These are phyloP conservation scores for Beroe forskalii DNA, from an alignment of 37 sponge, comb jelly and placozoan species.

Conservation along the genomic window DNA sequence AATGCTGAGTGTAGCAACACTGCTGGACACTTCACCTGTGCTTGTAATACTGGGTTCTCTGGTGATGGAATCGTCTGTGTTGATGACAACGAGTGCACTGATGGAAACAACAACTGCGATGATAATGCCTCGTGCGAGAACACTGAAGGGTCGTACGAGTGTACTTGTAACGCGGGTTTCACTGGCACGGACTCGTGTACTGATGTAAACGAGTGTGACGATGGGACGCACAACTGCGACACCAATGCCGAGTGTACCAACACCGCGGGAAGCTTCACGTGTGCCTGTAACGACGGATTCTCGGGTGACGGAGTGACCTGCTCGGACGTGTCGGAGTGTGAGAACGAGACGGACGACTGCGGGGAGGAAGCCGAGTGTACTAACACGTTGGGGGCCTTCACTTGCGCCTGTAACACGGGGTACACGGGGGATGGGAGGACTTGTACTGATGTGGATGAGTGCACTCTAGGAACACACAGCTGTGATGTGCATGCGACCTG, in stretches of 20 bases:
- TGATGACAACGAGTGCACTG: background rate
- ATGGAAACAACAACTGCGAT: background rate
- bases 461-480: background rate
- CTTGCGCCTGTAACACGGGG: slow-evolving; percentile 14
- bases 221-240: background rate
- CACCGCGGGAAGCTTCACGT: background rate
- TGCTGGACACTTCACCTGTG: background rate
- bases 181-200: no score
- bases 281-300: background rate
- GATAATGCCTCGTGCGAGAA: background rate
- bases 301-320: background rate
- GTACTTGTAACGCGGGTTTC: background rate
- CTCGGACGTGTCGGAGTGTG: background rate
- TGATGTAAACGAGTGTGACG: background rate
- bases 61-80: background rate
- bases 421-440: background rate
- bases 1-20: background rate
- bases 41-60: background rate
- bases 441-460: slow-evolving; percentile 1
- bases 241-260: background rate
- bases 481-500: background rate
- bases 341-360: background rate
- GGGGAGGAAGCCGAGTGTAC: background rate
- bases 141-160: background rate
- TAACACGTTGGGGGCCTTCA: background rate